Evolutionary conservation across 2,113 vertebrate species (phyloP).

Genomic region (Aspidoscelis tigris): DNA sequence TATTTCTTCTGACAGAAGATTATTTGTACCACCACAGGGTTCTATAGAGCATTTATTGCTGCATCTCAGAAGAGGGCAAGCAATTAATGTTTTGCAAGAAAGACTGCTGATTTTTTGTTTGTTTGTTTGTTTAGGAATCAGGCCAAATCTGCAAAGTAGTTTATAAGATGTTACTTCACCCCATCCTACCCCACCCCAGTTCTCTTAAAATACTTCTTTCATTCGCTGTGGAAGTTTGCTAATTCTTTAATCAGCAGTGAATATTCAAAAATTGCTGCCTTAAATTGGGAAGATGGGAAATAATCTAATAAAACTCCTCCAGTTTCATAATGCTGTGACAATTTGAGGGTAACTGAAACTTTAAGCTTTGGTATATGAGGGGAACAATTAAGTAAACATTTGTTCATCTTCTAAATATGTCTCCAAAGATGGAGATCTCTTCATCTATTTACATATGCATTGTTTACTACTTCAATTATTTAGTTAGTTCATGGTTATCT

Average conservation of each 20-base stretch:
- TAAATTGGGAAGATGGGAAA: neutral
- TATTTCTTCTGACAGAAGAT: neutral
- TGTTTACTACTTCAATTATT: too few relatives aligned
- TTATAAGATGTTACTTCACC: neutral
- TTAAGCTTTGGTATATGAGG: neutral
- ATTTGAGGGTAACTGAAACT: neutral
- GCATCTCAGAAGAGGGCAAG: neutral
- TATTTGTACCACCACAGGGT: accelerated
- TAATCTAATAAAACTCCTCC: neutral
- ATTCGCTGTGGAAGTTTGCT: neutral
- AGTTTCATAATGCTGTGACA: neutral
- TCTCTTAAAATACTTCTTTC: neutral
- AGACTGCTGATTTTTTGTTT: neutral
- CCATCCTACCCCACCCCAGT: too few relatives aligned
- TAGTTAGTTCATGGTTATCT: too few relatives aligned
- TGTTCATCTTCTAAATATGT: too few relatives aligned
- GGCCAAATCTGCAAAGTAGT: neutral
- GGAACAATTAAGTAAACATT: too few relatives aligned
- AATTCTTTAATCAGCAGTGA: neutral
- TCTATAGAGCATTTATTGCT: constrained; percentile 26
- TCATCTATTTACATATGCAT: too few relatives aligned
- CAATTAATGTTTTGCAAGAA: accelerated
- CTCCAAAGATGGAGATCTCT: too few relatives aligned
- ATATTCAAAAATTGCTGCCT: neutral
- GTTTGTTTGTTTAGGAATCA: neutral